phyloP scores from a whole-genome alignment of 2,888 invertebrate species.

The Abscondita cerata region DNA sequence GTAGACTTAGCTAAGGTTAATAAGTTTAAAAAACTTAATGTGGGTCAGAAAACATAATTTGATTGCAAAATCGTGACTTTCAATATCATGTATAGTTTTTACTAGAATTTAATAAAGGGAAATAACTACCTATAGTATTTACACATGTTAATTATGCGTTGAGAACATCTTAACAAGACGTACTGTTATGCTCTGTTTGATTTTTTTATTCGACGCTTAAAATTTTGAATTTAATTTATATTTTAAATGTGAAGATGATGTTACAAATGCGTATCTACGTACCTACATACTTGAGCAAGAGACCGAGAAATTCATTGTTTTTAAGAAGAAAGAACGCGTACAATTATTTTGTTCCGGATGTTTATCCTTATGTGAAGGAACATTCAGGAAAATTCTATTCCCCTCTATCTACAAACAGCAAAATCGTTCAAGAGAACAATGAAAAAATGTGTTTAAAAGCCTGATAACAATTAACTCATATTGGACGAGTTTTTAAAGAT shows the following conservation, averaged over 20 bases:
- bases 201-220: not conserved
- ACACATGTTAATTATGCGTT: conserved; percentile 5
- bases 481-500: no score
- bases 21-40: conserved; percentile 25
- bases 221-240: not conserved
- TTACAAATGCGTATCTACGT: conserved; percentile 13
- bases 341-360: conserved; percentile 26
- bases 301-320: conserved; percentile 29
- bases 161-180: conserved; percentile 11
- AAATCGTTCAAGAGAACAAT: no score
- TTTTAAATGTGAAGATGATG: not conserved
- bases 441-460: no score
- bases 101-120: no score
- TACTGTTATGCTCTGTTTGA: no score
- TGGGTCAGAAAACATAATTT: conserved; percentile 24
- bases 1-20: conserved; percentile 4
- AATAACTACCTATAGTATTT: no score
- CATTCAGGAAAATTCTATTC: no score
- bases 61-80: conserved; percentile 14
- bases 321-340: conserved; percentile 15
- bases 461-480: not conserved
- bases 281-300: conserved; percentile 27
- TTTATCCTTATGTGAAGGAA: conserved; percentile 12
- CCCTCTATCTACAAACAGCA: no score
- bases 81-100: not conserved